These are phyloP conservation scores for Hedya salicella DNA, from an alignment of 2,888 invertebrate genomes.

Conservation along the genomic window DNA sequence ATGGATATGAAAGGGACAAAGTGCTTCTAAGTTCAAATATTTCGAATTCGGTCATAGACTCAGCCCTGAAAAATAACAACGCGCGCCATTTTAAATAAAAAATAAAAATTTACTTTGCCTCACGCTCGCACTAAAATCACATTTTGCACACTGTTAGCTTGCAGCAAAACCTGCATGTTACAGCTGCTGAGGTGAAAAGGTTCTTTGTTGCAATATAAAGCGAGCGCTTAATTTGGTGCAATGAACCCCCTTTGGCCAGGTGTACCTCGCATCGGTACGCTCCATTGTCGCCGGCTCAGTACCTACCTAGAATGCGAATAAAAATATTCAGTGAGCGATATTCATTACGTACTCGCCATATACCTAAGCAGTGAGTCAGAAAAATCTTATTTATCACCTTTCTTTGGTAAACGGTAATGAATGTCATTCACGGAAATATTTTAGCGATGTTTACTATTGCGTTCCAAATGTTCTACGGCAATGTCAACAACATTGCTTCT, in stretches of 20 bases:
- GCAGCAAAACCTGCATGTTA: too few relatives aligned
- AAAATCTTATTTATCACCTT: background rate
- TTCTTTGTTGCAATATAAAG: constrained; percentile 39
- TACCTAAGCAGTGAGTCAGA: background rate
- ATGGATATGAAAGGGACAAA: too few relatives aligned
- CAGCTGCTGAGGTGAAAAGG: too few relatives aligned
- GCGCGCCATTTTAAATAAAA: too few relatives aligned
- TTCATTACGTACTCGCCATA: constrained; percentile 10
- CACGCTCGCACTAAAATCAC: too few relatives aligned
- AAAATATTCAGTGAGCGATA: constrained; percentile 31
- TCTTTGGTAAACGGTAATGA: constrained; percentile 25
- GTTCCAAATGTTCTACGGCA: constrained; percentile 17
- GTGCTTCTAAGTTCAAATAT: too few relatives aligned
- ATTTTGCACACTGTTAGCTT: too few relatives aligned
- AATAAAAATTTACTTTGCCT: too few relatives aligned
- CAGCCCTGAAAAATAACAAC: too few relatives aligned
- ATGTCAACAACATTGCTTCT: constrained; percentile 43
- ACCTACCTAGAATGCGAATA: constrained; percentile 44
- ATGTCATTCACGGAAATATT: constrained; percentile 20
- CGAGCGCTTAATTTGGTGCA: constrained; percentile 46
- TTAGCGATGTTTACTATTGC: constrained; percentile 11
- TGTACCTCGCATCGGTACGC: constrained; percentile 42
- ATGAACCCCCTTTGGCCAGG: constrained; percentile 50
- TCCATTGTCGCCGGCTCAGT: constrained; percentile 46
- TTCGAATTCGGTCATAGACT: too few relatives aligned